phyloP scores from a whole-genome alignment of 1,140 invertebrate genomes.

The Anastrepha ludens region DNA sequence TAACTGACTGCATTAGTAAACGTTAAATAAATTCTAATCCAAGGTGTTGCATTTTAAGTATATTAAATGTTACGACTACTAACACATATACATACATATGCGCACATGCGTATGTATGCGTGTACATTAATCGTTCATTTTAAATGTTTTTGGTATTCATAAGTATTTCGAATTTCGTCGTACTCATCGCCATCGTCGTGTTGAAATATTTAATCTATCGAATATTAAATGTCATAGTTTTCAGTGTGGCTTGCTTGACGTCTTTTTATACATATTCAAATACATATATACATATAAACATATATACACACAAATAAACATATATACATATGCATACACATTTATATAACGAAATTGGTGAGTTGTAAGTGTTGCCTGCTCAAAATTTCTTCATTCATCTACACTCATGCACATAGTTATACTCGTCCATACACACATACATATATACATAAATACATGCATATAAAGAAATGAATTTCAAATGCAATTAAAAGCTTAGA shows the following conservation, averaged over 20 bases:
- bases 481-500: neutral
- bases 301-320: neutral
- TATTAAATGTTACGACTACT: too few relatives aligned
- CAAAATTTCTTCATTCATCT: slow-evolving; percentile 20
- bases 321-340: neutral
- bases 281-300: neutral
- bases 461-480: neutral
- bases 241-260: slow-evolving; percentile 42
- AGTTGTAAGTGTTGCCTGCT: slow-evolving; percentile 6
- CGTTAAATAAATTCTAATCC: too few relatives aligned
- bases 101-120: too few relatives aligned
- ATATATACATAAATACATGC: neutral
- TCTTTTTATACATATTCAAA: neutral
- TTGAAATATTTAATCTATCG: neutral
- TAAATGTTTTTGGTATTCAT: neutral
- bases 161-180: too few relatives aligned
- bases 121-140: too few relatives aligned
- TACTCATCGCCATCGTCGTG: neutral
- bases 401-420: neutral
- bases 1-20: too few relatives aligned
- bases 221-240: slow-evolving; percentile 26
- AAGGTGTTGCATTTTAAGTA: too few relatives aligned
- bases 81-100: too few relatives aligned
- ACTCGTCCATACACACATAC: neutral
- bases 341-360: too few relatives aligned